These are phyloP conservation scores for Pterocles orientalis DNA, from an alignment of 2,113 vertebrate species.

Conservation along the genomic window DNA sequence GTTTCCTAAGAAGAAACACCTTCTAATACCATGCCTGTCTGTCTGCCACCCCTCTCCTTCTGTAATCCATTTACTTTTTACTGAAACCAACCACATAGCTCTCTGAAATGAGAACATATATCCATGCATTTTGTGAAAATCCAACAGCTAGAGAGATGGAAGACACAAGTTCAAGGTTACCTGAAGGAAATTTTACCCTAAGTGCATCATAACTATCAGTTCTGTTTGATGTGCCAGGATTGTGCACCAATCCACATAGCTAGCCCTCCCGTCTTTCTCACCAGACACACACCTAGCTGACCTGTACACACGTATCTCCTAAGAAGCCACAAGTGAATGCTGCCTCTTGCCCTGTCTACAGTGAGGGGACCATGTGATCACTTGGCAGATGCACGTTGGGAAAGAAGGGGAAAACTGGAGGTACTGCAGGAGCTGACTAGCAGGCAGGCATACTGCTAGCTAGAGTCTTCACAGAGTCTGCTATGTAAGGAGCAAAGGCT, in stretches of 20 bases:
- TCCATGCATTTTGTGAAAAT: neutral
- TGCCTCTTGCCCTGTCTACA: neutral
- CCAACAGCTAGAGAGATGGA: neutral
- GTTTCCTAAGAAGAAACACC: neutral
- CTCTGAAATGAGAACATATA: neutral
- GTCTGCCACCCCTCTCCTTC: neutral
- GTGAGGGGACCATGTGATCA: neutral
- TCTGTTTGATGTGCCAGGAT: neutral
- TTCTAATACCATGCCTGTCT: neutral
- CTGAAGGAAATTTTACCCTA: neutral
- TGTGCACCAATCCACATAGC: neutral
- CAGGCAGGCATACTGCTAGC: neutral
- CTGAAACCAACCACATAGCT: neutral
- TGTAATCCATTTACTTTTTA: neutral
- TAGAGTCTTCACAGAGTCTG: neutral
- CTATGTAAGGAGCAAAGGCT: neutral
- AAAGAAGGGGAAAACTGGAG: neutral
- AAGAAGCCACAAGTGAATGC: neutral
- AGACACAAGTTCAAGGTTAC: neutral
- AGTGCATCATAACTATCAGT: neutral
- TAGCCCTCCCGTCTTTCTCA: neutral
- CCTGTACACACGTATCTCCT: neutral
- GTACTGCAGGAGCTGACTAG: neutral
- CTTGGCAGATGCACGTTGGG: neutral
- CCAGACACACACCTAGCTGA: neutral